Evolutionary conservation across 2,888 invertebrate species (phyloP).

Genomic region (Xestia ashworthii): DNA sequence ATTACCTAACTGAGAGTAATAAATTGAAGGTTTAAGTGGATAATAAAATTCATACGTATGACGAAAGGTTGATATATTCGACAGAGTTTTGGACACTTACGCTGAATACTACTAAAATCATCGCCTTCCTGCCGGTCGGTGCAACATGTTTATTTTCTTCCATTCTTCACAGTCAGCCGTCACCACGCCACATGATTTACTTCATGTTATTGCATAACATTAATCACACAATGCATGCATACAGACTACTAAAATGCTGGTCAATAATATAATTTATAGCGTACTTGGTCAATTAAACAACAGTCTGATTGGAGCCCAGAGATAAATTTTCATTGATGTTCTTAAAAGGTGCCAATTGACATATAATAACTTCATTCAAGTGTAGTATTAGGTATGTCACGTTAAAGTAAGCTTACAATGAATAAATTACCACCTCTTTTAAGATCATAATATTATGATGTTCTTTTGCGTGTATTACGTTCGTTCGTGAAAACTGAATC

Average conservation of each 20-base stretch:
- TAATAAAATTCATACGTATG: background rate
- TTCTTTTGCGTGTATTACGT: background rate
- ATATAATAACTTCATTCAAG: background rate
- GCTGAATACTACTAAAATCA: background rate
- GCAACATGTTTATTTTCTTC: background rate
- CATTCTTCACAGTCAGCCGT: background rate
- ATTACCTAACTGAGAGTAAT: background rate
- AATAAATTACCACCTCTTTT: conserved; percentile 26
- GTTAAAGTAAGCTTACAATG: background rate
- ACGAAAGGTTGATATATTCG: background rate
- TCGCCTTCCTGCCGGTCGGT: too few relatives aligned
- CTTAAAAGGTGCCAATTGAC: background rate
- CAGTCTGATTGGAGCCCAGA: background rate
- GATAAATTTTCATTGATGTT: conserved; percentile 7
- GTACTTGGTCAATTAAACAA: background rate
- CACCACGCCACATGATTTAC: background rate
- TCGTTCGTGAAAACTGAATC: conserved; percentile 40
- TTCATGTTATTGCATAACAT: background rate
- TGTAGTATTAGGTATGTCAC: background rate
- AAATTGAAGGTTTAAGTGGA: background rate
- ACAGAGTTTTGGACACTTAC: background rate
- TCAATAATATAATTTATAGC: conserved; percentile 2
- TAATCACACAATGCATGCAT: background rate
- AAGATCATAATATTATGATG: conserved; percentile 6
- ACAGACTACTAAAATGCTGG: background rate